Base-by-base conservation (phyloP, 2,888 invertebrate genomes). In the Peribatodes rhomboidaria region DNA sequence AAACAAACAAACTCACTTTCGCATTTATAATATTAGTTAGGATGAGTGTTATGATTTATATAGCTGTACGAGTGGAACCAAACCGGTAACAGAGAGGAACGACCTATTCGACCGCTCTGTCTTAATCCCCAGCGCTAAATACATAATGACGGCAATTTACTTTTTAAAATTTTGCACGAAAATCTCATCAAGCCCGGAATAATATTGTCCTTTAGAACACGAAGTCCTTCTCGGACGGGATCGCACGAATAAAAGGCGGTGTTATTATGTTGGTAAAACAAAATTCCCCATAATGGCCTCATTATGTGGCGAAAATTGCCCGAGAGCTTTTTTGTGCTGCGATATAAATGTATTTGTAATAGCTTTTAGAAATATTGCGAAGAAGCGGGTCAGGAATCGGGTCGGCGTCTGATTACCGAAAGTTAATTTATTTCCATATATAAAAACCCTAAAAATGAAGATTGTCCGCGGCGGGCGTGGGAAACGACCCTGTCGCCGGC, bases 261-360 rank as follows among this genome's bases (percentile, higher is more conserved):
- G 90, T 88, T 93, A 93, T 93, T 92, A 92, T 92, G 92, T 93
- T 92, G 91, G 92, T 93, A 92, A 92, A 93, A 92, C 91, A 91
- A 90, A 93, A 93, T 93, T 90, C 92, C 83, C 87, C 89, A 88
- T 93, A 93, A 93, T 93, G 88, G 92, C 89, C 92, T 92, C 88
- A 93, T 93, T 93, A 93, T 92, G 89, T 92, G 92, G 93, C 93
- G 93, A 92, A 93, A 93, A 93, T 93, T 93, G 93, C 87, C 83
- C 88, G 87, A 90, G 89, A 92, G 86, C 84, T 92, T 92, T 92
- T 93, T 93, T 92, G 90, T 90, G 89, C 81, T 84, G 88, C 86
- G 84, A 89, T 92, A 92, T 92, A 92, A 92, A 92, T 92, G 92
- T 92, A 92, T 93, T 92, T 92, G 93, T 92, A 92, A 92, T 92